phyloP scores from a whole-genome alignment of 1,140 invertebrate genomes.

The Frieseomelitta varia region DNA sequence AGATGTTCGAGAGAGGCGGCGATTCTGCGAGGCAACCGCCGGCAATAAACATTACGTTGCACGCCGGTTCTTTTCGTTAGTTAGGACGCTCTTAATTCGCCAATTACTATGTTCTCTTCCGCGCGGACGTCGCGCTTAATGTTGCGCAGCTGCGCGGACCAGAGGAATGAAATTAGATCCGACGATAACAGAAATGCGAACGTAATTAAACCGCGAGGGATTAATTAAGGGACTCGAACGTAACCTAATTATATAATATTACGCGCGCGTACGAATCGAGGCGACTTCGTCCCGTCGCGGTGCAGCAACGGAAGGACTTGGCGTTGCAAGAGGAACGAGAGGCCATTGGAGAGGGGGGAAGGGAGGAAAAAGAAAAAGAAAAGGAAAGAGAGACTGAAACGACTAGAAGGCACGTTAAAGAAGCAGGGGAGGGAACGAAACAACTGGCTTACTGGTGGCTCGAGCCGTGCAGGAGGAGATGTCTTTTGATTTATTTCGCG shows the following conservation, averaged over 20 bases:
- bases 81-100: not conserved
- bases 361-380: not conserved
- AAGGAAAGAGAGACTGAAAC: no score
- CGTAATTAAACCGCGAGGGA: constrained; percentile 12
- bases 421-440: not conserved
- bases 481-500: constrained; percentile 51
- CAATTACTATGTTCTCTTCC: not conserved
- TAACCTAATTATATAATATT: constrained; percentile 15
- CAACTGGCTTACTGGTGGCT: constrained; percentile 33
- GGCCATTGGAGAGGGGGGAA: no score
- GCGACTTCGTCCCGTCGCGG: not conserved
- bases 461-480: constrained; percentile 9
- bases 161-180: constrained; percentile 1
- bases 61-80: not conserved
- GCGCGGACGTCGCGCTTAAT: not conserved
- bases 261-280: not conserved
- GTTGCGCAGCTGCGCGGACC: not conserved
- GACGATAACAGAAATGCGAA: not conserved
- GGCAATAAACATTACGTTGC: no score
- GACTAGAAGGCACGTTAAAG: not conserved
- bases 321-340: not conserved
- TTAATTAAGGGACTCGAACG: constrained; percentile 8
- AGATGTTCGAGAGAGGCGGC: no score
- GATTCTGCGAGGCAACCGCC: no score
- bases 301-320: not conserved